These are phyloP conservation scores for Ciconia boyciana DNA, from an alignment of 2,113 vertebrate species.

Conservation along the genomic window DNA sequence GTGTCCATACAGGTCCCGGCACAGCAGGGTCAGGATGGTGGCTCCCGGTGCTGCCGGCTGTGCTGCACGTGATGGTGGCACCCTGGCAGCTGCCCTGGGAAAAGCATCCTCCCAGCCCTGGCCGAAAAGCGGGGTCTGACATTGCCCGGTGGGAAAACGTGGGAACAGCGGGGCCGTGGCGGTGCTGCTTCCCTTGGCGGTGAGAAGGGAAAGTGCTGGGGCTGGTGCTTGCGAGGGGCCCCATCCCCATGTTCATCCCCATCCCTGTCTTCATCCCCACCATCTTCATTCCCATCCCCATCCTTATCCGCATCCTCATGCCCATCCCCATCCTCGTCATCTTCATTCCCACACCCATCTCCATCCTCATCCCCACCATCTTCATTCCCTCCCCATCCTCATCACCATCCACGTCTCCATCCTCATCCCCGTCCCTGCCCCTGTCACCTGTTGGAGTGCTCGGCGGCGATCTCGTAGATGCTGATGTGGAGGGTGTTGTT, in stretches of 20 bases:
- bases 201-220: not conserved
- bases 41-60: rapidly evolving
- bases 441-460: slow-evolving; percentile 81
- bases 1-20: not conserved
- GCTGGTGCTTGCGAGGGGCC: rapidly evolving
- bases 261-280: not conserved
- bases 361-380: too few relatives aligned
- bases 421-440: rapidly evolving
- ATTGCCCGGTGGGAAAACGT: not conserved
- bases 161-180: not conserved
- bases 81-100: not conserved
- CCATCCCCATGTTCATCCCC: too few relatives aligned
- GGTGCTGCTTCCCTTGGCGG: not conserved
- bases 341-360: too few relatives aligned
- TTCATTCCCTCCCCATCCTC: not conserved
- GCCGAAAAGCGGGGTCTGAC: not conserved
- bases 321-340: rapidly evolving
- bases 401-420: not conserved
- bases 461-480: slow-evolving; percentile 84
- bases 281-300: too few relatives aligned
- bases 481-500: slow-evolving; percentile 89
- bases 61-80: not conserved
- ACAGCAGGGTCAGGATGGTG: not conserved
- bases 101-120: not conserved
- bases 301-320: rapidly evolving